Conservation (phyloP, 2,888 invertebrate species). For the Eristalis pertinax region DNA sequence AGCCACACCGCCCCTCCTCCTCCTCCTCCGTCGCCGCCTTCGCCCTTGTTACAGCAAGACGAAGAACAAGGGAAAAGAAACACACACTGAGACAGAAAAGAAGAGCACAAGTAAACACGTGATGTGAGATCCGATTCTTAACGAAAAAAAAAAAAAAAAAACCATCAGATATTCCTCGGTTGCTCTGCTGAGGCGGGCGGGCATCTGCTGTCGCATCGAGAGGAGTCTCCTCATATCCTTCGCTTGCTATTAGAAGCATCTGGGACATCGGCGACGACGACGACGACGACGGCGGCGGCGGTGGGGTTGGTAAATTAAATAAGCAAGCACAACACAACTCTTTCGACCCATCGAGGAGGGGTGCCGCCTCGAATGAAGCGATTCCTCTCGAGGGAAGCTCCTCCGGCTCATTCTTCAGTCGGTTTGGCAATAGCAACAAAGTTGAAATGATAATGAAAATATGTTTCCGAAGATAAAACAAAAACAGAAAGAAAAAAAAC, state of each 20-base stretch:
- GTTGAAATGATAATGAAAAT: conserved; percentile 60
- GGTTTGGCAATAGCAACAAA: conserved; percentile 36
- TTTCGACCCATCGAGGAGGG: neutral
- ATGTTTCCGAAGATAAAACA: conserved; percentile 45
- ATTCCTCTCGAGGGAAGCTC: neutral
- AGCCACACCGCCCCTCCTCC: neutral
- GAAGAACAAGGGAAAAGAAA: neutral
- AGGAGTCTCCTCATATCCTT: neutral
- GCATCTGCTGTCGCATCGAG: neutral
- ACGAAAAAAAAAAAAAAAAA: neutral
- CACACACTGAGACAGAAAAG: neutral
- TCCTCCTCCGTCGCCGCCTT: no score
- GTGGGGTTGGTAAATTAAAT: neutral
- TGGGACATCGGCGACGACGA: neutral
- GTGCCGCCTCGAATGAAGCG: neutral
- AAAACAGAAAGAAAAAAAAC: neutral
- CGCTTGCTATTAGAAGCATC: conserved; percentile 39
- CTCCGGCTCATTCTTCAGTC: conserved; percentile 2
- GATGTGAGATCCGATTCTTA: neutral
- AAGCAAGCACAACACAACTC: neutral
- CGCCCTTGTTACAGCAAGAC: neutral
- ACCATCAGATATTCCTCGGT: neutral
- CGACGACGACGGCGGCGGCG: neutral
- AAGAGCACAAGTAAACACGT: neutral
- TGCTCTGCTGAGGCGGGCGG: neutral